Evolutionary conservation across 2,113 vertebrate species (phyloP), one percentile per base, ranked within the genome.

Genomic region (Toxostoma redivivum): DNA sequence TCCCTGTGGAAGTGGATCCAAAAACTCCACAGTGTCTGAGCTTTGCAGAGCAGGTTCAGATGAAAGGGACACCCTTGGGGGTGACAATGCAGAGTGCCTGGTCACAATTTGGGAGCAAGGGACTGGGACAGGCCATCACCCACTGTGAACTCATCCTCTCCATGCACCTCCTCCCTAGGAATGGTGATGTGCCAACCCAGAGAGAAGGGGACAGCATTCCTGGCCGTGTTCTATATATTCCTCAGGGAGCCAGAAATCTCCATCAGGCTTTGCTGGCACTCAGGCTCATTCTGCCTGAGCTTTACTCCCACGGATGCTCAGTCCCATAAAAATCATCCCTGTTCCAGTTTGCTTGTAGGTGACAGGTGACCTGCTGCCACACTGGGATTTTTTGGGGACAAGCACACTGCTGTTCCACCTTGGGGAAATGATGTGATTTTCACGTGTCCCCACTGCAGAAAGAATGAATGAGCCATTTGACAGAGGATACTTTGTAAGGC

Each of bases 391-490:
- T 73, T 87, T 73, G 47, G 66, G 83, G 71, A 96, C 91, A 97
- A 74, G 57, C 0, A 0, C 1, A 3, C 37, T 61, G 76, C 80
- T 89, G 62, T 95, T 90, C 51, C 61, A 30, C 81, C 72, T 18
- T 5, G 40, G 50, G 70, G 65, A 88, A 91, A 82, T 86, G 81
- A 93, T 56, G 92, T 2, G 28, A 78, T 86, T 94, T 92, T 94
- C 79, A 86, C 6, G 13, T 50, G 56, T 86, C 58, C 33, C 44
- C 0, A 0, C 53, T 64, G 72, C 87, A 48, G 61, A 45, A 79
- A 53, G 95, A 95, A 91, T 86, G 89, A 97, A 95, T 67, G 90
- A 95, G 91, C 44, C 9, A 0, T 93, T 95, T 97, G 84, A 91
- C 3, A 16, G 81, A 94, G 81, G 70, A 83, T n/a, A 33, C 38